Evolutionary conservation across 2,888 invertebrate genomes (phyloP).

Genomic region (Pristionchus maxplancki): DNA sequence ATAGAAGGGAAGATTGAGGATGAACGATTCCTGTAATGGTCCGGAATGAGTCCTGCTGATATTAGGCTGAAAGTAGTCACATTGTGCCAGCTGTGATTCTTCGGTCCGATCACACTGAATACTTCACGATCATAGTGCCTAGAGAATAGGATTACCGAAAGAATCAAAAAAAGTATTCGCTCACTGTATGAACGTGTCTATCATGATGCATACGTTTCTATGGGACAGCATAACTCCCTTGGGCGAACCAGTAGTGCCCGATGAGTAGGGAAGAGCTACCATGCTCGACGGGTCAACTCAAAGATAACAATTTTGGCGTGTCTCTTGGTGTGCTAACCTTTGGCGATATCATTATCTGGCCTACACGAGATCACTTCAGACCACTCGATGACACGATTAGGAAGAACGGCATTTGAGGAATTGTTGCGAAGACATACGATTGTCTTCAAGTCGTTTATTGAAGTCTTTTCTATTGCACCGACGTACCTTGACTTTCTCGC

Average conservation of each 20-base stretch:
- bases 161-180: background rate
- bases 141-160: background rate
- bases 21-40: slow-evolving; percentile 57
- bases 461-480: no score
- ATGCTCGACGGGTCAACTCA: background rate
- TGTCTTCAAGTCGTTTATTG: no score
- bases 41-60: no score
- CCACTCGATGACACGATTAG: background rate
- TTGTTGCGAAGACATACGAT: background rate
- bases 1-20: slow-evolving; percentile 72
- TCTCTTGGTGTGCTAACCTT: background rate
- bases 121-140: background rate
- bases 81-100: slow-evolving; percentile 9
- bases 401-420: background rate
- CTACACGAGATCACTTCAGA: background rate
- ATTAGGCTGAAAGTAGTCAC: background rate
- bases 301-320: background rate
- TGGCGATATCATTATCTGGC: background rate
- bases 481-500: background rate
- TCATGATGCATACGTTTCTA: slow-evolving; percentile 4
- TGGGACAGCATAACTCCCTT: slow-evolving; percentile 39
- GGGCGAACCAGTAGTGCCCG: background rate
- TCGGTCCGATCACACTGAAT: background rate
- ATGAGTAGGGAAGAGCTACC: background rate
- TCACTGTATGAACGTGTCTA: slow-evolving; percentile 5